A percentile compares a stretch with the other conserved stretches of the same genome.
Evolutionary conservation across 2,113 vertebrate species (phyloP).

Genomic region (Dolichallabes microphthalmus): DNA sequence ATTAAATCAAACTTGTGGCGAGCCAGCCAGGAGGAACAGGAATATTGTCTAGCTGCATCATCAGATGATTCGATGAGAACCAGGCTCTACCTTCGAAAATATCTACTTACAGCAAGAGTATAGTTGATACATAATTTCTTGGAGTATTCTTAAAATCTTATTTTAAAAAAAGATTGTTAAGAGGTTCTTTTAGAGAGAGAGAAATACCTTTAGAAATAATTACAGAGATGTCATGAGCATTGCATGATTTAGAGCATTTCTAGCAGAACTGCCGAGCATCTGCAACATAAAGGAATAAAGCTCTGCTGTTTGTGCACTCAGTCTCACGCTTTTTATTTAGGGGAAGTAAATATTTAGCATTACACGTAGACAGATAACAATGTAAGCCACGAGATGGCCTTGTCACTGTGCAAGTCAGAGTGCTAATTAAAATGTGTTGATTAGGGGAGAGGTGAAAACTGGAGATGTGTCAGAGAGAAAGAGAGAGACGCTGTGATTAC

Average conservation of each 20-base stretch:
- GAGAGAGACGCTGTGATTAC: neutral
- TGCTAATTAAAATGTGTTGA: slow-evolving; percentile 32
- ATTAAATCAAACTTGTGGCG: neutral
- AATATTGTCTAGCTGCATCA: neutral
- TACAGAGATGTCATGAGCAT: neutral
- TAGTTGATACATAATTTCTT: too few species aligned
- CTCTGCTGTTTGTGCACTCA: neutral
- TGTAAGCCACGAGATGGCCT: neutral
- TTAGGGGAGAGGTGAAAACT: slow-evolving; percentile 21
- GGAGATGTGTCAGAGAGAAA: slow-evolving; percentile 2
- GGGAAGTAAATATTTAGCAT: slow-evolving; percentile 21
- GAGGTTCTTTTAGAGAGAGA: neutral
- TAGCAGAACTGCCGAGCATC: neutral
- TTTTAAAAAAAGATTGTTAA: neutral
- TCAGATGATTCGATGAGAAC: neutral
- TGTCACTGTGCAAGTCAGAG: neutral
- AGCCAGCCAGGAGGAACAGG: neutral
- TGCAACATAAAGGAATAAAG: neutral
- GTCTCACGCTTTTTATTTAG: slow-evolving; percentile 2
- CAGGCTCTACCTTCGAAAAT: too few species aligned
- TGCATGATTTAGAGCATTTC: neutral
- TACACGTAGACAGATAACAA: neutral
- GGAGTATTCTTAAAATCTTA: neutral
- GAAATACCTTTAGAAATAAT: neutral
- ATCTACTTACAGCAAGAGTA: too few species aligned